Percentiles rank a stretch among this genome's conserved stretches.
Conservation (phyloP, 2,113 vertebrate species). For the Oncorhynchus tshawytscha region DNA sequence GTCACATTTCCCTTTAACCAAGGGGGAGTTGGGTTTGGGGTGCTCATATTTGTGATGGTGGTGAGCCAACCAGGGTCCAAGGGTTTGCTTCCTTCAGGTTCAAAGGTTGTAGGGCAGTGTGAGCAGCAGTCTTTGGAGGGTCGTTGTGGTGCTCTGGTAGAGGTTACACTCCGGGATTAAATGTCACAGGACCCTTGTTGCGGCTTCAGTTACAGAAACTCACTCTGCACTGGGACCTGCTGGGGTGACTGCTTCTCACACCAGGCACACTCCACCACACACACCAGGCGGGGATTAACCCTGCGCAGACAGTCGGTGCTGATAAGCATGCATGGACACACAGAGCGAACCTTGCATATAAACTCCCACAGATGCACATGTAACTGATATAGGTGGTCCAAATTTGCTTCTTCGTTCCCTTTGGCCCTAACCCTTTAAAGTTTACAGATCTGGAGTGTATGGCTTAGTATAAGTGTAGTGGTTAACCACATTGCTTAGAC, state of each 20-base stretch:
- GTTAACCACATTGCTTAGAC: too few relatives aligned
- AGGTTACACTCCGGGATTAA: conserved; percentile 36
- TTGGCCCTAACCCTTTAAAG: background rate
- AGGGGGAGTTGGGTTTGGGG: background rate
- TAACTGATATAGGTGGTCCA: background rate
- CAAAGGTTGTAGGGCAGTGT: background rate
- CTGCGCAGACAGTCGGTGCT: too few relatives aligned
- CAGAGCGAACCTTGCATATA: background rate
- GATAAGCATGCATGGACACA: background rate
- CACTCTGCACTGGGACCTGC: background rate
- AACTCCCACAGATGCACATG: background rate
- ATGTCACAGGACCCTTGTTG: conserved; percentile 34
- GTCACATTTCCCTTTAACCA: background rate
- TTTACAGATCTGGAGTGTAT: too few relatives aligned
- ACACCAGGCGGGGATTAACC: background rate
- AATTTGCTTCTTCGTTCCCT: background rate
- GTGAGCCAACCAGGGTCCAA: background rate
- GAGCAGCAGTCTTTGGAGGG: conserved; percentile 1
- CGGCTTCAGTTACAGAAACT: conserved; percentile 36
- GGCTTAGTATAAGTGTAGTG: too few relatives aligned
- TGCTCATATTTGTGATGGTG: background rate
- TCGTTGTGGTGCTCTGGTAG: conserved; percentile 22
- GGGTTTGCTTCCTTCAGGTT: background rate
- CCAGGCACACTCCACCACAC: background rate
- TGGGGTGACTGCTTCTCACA: background rate